Base-by-base conservation (phyloP, 2,113 vertebrate species). In the Corvus moneduloides region DNA sequence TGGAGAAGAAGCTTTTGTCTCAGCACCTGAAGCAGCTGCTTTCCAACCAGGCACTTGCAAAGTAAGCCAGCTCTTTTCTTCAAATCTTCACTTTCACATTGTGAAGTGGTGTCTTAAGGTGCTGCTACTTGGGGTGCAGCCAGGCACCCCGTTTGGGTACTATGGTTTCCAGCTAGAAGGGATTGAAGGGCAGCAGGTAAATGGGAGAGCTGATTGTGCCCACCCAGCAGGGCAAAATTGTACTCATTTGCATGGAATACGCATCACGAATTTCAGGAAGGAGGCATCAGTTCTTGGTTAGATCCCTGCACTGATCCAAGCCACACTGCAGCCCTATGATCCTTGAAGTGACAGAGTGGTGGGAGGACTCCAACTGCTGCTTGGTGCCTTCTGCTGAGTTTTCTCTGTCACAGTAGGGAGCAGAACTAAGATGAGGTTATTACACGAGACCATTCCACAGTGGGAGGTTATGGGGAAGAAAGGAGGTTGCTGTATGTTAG, bases 1-100 rank as follows among this genome's bases (percentile, higher is more conserved):
- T 99, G 84, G 99, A 99, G 97, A 99, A 99, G 97, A 99, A 99
- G 91, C 98, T 99, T 73, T 95, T 99, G 26, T 99, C 99, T n/a
- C 99, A 99, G 71, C 99, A 99, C 76, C 98, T 99, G 48, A 99
- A 99, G 97, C 99, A 99, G 96, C 97, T 99, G 88, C 98, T 99
- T 37, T 98, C 98, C 32, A 98, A 98, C 95, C 98, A 99, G 56
- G 95, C 90, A 32, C 98, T 98, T 96, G 98, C 98, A 96, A 99
- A 98, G 99, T 99, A 96, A 97, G 98, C 32, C 10, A 76, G 13
- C 58, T 84, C 7, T 26, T 78, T 48, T 30, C 58, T 32, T 67
- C 43, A 48, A 39, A 63, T n/a, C 39, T 55, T 85, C 3, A 6
- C 28, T 73, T 75, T 43, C 49, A 33, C 0, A 0, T 16, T 51